Conservation (phyloP, 2,113 vertebrate genomes). For the Chamaea fasciata region DNA sequence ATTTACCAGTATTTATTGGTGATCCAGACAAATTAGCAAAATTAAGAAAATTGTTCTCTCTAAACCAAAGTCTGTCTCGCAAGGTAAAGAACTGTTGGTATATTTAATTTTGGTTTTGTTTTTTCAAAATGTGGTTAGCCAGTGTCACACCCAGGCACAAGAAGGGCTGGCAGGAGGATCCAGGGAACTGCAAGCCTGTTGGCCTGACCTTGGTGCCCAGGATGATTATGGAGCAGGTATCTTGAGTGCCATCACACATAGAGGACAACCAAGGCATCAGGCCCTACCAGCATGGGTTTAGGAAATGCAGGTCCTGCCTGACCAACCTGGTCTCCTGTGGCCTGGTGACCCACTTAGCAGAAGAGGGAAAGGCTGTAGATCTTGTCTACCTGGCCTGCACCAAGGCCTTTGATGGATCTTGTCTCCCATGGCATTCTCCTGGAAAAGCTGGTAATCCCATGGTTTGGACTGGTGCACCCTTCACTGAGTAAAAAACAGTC, state of each 20-base stretch:
- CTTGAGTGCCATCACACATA: background rate
- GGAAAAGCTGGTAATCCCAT: background rate
- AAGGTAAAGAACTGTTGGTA: background rate
- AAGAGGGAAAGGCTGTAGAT: background rate
- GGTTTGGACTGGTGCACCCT: background rate
- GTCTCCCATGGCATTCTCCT: background rate
- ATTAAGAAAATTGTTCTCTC: background rate
- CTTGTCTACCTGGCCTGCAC: background rate
- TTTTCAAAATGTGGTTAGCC: background rate
- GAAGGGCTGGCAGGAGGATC: background rate
- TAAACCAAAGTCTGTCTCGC: background rate
- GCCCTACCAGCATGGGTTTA: background rate
- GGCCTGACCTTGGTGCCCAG: background rate
- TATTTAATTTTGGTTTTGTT: background rate
- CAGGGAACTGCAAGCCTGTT: background rate
- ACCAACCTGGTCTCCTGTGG: background rate
- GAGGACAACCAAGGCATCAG: background rate
- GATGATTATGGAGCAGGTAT: background rate
- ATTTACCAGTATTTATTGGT: background rate
- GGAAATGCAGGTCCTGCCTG: background rate
- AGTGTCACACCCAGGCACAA: background rate
- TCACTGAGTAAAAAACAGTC: background rate
- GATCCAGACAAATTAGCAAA: background rate
- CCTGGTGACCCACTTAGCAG: fast-evolving
- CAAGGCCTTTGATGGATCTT: too few species aligned